These are phyloP conservation scores for Macrophya annulata DNA, from an alignment of 2,888 invertebrate species.

Conservation along the genomic window DNA sequence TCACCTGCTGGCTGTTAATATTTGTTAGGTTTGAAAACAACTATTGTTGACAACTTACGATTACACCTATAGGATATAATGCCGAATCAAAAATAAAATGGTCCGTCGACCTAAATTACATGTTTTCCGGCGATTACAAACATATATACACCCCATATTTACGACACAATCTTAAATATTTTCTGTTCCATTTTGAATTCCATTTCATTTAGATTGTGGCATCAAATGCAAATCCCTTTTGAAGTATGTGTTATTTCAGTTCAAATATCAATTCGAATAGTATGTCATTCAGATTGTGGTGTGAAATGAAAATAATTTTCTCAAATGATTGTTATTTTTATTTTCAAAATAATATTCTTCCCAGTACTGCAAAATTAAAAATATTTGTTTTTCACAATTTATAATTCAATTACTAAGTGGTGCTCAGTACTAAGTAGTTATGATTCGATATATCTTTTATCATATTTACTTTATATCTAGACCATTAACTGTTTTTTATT, in stretches of 20 bases:
- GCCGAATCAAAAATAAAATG: not conserved
- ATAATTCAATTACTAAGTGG: too few relatives aligned
- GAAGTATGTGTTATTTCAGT: too few relatives aligned
- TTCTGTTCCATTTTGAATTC: not conserved
- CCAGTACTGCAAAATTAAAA: too few relatives aligned
- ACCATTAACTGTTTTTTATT: not conserved
- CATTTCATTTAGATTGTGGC: too few relatives aligned
- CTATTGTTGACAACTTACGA: not conserved
- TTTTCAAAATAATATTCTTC: too few relatives aligned
- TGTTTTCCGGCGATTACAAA: not conserved
- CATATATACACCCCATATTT: not conserved
- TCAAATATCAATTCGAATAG: too few relatives aligned
- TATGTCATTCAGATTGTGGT: too few relatives aligned
- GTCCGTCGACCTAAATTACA: not conserved
- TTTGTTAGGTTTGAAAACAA: not conserved
- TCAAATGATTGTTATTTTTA: too few relatives aligned
- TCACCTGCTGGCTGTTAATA: too few relatives aligned
- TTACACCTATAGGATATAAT: not conserved
- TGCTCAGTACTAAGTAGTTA: slow-evolving; percentile 2
- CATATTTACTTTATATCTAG: not conserved
- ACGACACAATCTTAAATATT: not conserved
- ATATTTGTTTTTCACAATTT: not conserved
- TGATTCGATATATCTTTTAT: not conserved
- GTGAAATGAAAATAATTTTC: too few relatives aligned
- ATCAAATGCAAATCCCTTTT: too few relatives aligned